These are phyloP conservation scores for Trogon surrucura DNA, from an alignment of 2,113 vertebrate species.

Conservation along the genomic window DNA sequence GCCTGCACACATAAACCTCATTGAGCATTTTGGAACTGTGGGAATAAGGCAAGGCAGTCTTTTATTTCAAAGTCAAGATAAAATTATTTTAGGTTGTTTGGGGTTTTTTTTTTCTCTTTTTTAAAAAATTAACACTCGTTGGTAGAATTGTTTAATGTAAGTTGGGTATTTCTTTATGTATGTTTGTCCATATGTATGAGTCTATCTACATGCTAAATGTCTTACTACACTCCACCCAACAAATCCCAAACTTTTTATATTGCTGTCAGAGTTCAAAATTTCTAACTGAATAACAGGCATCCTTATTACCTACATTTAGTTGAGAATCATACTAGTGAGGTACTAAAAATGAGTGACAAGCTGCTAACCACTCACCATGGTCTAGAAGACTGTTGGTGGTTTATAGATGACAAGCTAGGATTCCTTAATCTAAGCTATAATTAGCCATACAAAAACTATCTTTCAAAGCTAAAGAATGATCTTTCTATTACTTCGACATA, in stretches of 20 bases:
- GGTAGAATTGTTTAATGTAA: not conserved
- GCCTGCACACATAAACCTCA: not conserved
- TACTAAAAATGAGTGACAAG: not conserved
- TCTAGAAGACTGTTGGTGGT: not conserved
- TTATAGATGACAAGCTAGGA: not conserved
- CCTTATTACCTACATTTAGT: not conserved
- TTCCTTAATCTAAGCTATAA: not conserved
- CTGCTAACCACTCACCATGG: not conserved
- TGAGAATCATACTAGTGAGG: not conserved
- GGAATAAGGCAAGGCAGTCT: not conserved
- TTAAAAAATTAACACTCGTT: not conserved
- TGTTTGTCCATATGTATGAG: not conserved
- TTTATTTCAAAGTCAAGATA: not conserved
- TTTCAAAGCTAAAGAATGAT: not conserved
- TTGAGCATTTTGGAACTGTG: not conserved
- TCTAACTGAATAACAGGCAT: not conserved
- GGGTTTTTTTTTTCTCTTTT: not conserved
- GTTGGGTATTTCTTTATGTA: not conserved
- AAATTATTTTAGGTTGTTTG: too few species aligned
- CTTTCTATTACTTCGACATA: not conserved
- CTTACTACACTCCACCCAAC: accelerated
- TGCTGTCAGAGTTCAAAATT: not conserved
- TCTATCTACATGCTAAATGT: not conserved
- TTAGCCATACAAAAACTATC: not conserved
- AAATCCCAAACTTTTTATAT: not conserved